Evolutionary conservation across 2,797 vertebrate species (phyloP), one percentile per base, ranked within the genome.

Genomic region (Periophthalmus magnuspinnatus): DNA sequence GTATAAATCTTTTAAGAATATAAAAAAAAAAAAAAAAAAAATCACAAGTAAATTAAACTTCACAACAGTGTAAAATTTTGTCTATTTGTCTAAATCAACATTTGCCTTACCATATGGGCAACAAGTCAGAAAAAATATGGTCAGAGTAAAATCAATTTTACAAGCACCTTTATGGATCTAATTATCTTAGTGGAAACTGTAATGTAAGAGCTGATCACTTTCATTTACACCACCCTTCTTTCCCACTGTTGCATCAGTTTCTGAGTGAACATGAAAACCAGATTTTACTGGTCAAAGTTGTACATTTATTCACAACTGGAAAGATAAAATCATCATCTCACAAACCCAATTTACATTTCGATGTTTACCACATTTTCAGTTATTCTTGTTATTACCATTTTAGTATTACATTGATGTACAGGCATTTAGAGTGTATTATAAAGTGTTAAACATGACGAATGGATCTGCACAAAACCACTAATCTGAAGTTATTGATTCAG

Each of bases 171-270:
- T n/a, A 9, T 68, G 4, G 54, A 13, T 34, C 16, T 69, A 16
- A 4, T 7, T 9, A 41, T 71, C 69, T 67, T 69, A 38, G 56
- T 47, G 75, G 77, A 82, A 81, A 83, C 65, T 14, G 5, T 45
- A 3, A 2, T 65, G 5, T 9, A 54, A 58, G 22, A 22, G 10
- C 65, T 0, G 38, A 65, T 67, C 75, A 74, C 69, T 81, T 79
- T 84, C 70, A 62, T 54, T 83, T 78, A 66, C 63, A 76, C 56
- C 41, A 24, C 71, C 34, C 17, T 0, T 77, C 28, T 65, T 69
- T 68, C 59, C 13, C 52, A 69, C 28, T 17, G 13, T 17, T n/a
- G 17, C 8, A 48, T 45, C 24, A 32, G 57, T 8, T 55, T 55
- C 11, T 50, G n/a, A 55, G 55, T 22, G 22, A 22, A 55, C 22